Conservation (phyloP, 2,113 vertebrate genomes). For the Ictidomys tridecemlineatus region DNA sequence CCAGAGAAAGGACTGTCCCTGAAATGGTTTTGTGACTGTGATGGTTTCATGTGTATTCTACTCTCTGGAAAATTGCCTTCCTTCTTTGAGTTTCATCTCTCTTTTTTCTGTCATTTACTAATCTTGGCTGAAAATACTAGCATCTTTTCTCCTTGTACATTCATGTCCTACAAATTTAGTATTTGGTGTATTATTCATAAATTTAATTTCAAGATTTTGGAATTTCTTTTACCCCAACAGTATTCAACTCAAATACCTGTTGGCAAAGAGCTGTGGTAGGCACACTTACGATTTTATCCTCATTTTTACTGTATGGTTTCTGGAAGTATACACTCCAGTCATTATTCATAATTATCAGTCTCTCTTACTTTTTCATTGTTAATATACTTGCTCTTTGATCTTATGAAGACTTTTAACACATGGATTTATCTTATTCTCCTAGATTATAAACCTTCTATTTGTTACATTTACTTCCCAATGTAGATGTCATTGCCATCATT, state of each 20-base stretch:
- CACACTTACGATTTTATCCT: background rate
- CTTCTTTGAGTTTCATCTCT: background rate
- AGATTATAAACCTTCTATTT: background rate
- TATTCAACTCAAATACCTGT: background rate
- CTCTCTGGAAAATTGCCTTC: background rate
- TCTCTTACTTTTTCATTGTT: background rate
- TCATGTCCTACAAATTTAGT: background rate
- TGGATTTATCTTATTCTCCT: background rate
- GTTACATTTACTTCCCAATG: background rate
- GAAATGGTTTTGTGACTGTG: background rate
- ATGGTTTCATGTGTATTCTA: background rate
- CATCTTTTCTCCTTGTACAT: background rate
- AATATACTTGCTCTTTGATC: background rate
- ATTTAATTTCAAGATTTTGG: background rate
- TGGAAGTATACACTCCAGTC: background rate
- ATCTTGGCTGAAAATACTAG: background rate
- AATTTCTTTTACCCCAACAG: background rate
- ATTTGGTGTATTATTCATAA: background rate
- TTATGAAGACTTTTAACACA: background rate
- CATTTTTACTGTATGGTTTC: background rate
- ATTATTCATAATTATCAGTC: background rate
- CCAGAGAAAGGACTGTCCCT: fast-evolving
- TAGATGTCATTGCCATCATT: background rate
- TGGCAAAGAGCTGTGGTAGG: background rate
- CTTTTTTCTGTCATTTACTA: background rate